Evolutionary conservation across 2,888 invertebrate genomes (phyloP).

Genomic region (Aphodius sticticus): DNA sequence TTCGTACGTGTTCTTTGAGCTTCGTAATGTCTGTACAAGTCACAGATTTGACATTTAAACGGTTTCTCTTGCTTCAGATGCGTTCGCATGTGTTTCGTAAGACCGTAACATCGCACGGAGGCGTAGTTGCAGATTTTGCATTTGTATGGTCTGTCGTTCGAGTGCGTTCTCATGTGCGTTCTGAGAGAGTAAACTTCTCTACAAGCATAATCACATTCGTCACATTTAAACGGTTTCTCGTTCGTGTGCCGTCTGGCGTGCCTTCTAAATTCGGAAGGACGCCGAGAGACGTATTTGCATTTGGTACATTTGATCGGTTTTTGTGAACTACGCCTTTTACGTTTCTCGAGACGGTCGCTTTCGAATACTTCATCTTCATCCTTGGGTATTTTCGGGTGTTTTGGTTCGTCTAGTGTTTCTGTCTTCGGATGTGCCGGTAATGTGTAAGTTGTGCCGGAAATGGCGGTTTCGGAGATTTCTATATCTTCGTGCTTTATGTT

Average conservation of each 20-base stretch:
- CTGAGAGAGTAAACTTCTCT: constrained; percentile 51
- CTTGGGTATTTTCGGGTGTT: no score
- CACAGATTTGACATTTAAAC: no score
- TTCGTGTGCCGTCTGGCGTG: constrained; percentile 57
- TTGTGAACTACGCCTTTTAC: constrained; percentile 43
- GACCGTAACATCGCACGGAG: no score
- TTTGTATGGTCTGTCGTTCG: constrained; percentile 5
- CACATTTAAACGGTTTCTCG: constrained; percentile 54
- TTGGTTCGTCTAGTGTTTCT: no score
- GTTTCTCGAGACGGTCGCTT: not conserved
- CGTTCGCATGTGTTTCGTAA: no score
- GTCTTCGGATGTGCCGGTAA: not conserved
- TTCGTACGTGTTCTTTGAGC: no score
- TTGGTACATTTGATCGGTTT: constrained; percentile 52
- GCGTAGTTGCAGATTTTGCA: no score
- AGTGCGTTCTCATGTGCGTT: constrained; percentile 53
- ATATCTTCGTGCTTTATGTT: no score
- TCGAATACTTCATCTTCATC: constrained; percentile 41
- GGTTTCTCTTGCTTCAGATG: no score
- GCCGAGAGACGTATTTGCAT: constrained; percentile 54
- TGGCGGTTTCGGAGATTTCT: no score
- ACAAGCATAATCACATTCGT: constrained; percentile 53
- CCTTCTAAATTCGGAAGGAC: constrained; percentile 52
- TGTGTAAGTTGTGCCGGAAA: no score
- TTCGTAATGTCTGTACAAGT: no score